Evolutionary conservation across 2,113 vertebrate species (phyloP), one percentile per base, ranked within the genome.

Genomic region (Rhagologus leucostigma): DNA sequence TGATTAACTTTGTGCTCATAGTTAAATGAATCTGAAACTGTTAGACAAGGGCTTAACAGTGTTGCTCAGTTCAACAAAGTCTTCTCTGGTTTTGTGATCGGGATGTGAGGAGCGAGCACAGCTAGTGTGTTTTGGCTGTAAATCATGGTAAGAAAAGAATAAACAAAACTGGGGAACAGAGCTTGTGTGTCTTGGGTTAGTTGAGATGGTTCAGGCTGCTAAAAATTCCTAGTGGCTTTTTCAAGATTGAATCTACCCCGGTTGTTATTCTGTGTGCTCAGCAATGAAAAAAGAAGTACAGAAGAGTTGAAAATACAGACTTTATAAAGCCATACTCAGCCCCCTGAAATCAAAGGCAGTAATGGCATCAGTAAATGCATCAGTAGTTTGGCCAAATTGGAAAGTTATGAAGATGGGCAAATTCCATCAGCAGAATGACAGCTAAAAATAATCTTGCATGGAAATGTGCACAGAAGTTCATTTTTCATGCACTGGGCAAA

Each of bases 221-320:
- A 97, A 97, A 97, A 97, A 95, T 96, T 97, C 91, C 90, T 95
- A 67, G 94, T 96, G 97, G 91, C 96, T 97, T 98, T 98, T 97
- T 97, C 96, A 96, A 98, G 96, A 95, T 90, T 97, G 93, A 92
- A 90, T 87, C 97, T 97, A 96, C 93, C 88, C 95, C 84, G 47
- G 75, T 96, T 97, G 96, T 95, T 97, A 95, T 69, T 97, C 86
- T 86, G 73, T 77, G 24, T 93, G 76, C 95, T 93, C 95, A 97
- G 90, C 85, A 94, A 93, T 82, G 83, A 94, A 96, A 97, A 97
- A 85, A 92, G 73, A 94, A 94, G 89, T 52, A 91, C 89, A 92
- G 96, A 97, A 93, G 69, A 89, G 60, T 94, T 89, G 87, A 91
- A 97, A 97, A 96, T 55, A 91, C 49, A 95, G 65, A 68, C 22